phyloP scores from a whole-genome alignment of 2,888 invertebrate genomes.

The Drosophila meridionalis region DNA sequence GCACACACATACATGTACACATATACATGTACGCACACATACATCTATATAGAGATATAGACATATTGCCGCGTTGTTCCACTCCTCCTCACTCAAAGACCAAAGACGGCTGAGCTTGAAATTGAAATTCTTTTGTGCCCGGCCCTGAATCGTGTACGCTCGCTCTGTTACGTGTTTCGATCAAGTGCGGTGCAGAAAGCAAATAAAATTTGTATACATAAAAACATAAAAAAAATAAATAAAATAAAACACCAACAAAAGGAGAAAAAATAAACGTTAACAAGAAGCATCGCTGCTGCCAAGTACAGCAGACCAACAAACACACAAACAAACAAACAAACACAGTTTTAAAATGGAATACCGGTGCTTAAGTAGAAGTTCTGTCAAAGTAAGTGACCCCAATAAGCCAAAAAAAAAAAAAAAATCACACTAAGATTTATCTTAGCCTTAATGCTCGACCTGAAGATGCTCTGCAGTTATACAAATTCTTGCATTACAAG shows the following conservation, averaged over 20 bases:
- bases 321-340: conserved; percentile 49
- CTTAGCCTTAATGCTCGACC: conserved; percentile 20
- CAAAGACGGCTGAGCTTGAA: conserved; percentile 41
- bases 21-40: neutral
- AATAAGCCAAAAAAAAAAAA: conserved; percentile 79
- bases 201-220: conserved; percentile 46
- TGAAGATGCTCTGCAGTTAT: conserved; percentile 22
- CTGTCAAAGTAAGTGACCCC: conserved; percentile 85
- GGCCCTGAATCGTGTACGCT: conserved; percentile 25
- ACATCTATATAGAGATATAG: conserved; percentile 4
- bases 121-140: conserved; percentile 52
- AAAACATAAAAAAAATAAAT: conserved; percentile 25
- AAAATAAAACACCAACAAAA: conserved; percentile 18
- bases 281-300: conserved; percentile 35
- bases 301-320: conserved; percentile 60
- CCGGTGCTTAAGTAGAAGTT: conserved; percentile 85
- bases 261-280: conserved; percentile 23
- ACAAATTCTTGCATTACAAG: neutral
- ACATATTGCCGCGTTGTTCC: conserved; percentile 39
- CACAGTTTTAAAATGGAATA: conserved; percentile 83
- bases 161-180: conserved; percentile 45
- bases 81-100: conserved; percentile 27
- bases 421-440: conserved; percentile 22
- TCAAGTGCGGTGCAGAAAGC: conserved; percentile 50
- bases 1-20: neutral